These are phyloP conservation scores for Tonatia bakeri DNA, from an alignment of 2,113 vertebrate genomes.

Conservation along the genomic window DNA sequence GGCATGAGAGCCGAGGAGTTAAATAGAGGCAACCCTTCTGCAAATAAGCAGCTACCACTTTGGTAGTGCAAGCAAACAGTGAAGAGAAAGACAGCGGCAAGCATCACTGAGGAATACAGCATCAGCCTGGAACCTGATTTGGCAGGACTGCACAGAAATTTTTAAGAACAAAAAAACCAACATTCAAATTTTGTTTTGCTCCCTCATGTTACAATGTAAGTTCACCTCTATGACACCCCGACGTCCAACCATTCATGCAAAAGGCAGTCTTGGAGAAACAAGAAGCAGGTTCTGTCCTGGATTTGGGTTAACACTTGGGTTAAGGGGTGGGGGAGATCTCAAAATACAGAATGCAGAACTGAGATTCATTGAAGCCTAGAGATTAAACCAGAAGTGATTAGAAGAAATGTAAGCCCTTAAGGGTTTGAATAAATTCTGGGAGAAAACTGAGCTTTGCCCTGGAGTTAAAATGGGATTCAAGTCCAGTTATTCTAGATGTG, in stretches of 20 bases:
- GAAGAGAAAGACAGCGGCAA: neutral
- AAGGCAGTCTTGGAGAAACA: neutral
- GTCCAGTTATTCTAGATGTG: neutral
- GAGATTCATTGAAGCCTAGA: neutral
- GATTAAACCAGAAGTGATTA: neutral
- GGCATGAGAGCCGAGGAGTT: neutral
- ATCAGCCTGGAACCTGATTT: neutral
- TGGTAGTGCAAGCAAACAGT: too few species aligned
- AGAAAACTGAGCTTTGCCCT: neutral
- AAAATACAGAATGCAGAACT: neutral
- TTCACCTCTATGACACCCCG: neutral
- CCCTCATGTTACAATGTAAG: neutral
- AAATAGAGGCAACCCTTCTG: neutral
- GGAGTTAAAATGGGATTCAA: neutral
- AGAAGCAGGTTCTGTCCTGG: neutral
- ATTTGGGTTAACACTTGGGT: neutral
- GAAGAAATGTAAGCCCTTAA: neutral
- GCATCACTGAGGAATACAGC: neutral
- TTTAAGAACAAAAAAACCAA: neutral
- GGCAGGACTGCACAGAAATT: neutral
- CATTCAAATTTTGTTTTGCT: neutral
- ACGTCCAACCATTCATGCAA: neutral
- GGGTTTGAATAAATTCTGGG: neutral
- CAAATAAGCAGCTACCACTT: neutral
- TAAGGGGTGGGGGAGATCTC: neutral